phyloP scores from a whole-genome alignment of 2,113 vertebrate species.

The Scophthalmus maximus region DNA sequence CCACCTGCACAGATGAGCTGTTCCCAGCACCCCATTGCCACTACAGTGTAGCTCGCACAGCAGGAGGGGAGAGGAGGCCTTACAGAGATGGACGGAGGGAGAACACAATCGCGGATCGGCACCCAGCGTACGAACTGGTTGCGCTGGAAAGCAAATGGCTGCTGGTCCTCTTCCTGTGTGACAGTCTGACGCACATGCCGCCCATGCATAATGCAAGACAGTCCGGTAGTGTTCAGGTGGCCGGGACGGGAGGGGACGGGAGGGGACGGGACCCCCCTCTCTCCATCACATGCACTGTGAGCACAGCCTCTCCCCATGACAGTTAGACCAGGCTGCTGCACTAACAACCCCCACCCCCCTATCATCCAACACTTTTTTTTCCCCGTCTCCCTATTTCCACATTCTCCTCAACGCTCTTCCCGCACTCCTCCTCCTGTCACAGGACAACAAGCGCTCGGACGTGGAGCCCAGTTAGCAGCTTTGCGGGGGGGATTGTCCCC shows the following conservation, averaged over 20 bases:
- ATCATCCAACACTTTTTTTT: background rate
- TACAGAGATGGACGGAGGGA: conserved; percentile 8
- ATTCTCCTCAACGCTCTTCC: too few species aligned
- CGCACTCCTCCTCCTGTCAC: conserved; percentile 24
- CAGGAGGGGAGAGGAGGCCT: conserved; percentile 36
- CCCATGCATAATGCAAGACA: conserved; percentile 65
- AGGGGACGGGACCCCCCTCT: conserved; percentile 8
- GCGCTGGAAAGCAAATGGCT: conserved; percentile 20
- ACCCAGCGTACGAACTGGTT: conserved; percentile 7
- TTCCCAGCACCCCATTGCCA: conserved; percentile 49
- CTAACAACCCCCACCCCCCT: conserved; percentile 1
- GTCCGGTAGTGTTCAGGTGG: conserved; percentile 47
- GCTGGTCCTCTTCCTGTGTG: conserved; percentile 5
- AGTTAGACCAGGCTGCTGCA: conserved; percentile 56
- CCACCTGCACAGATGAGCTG: conserved; percentile 37
- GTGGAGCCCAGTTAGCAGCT: conserved; percentile 19
- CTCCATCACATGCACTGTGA: conserved; percentile 35
- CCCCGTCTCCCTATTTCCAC: background rate
- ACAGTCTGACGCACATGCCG: conserved; percentile 33
- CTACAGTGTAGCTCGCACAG: conserved; percentile 44
- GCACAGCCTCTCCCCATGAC: conserved; percentile 26
- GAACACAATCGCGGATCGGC: conserved; percentile 20
- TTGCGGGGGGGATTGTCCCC: conserved; percentile 14
- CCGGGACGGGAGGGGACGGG: conserved; percentile 26
- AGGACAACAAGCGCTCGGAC: background rate